Conservation (phyloP, 2,888 invertebrate species). For the Halocaridina rubra region DNA sequence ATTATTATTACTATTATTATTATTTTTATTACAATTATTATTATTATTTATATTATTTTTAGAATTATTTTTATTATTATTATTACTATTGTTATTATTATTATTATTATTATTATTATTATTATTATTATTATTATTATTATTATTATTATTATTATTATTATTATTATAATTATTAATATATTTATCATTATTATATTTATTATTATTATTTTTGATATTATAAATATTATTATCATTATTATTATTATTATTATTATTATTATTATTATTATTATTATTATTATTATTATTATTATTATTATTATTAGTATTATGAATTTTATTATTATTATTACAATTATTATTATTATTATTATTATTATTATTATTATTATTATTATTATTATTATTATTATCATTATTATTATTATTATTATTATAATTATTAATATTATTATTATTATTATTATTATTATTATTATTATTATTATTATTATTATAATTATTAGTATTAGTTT, state of each 20-base stretch:
- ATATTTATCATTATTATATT: not conserved
- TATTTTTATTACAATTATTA: not conserved
- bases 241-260: not conserved
- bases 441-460: not conserved
- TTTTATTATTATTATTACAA: not conserved
- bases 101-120: not conserved
- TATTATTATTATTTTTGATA: not conserved
- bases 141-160: not conserved
- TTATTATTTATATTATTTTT: not conserved
- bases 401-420: not conserved
- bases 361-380: not conserved
- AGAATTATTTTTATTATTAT: too few species aligned
- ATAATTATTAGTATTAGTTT: not conserved
- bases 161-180: constrained; percentile 8
- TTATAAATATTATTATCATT: too few species aligned
- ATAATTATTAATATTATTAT: not conserved
- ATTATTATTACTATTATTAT: not conserved
- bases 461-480: not conserved
- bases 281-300: not conserved
- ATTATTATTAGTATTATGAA: not conserved
- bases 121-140: not conserved
- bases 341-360: constrained; percentile 1
- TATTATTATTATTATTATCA: constrained; percentile 1
- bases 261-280: not conserved
- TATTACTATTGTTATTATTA: not conserved